These are phyloP conservation scores for Gobio gobio DNA, from an alignment of 2,113 vertebrate species.

Conservation along the genomic window DNA sequence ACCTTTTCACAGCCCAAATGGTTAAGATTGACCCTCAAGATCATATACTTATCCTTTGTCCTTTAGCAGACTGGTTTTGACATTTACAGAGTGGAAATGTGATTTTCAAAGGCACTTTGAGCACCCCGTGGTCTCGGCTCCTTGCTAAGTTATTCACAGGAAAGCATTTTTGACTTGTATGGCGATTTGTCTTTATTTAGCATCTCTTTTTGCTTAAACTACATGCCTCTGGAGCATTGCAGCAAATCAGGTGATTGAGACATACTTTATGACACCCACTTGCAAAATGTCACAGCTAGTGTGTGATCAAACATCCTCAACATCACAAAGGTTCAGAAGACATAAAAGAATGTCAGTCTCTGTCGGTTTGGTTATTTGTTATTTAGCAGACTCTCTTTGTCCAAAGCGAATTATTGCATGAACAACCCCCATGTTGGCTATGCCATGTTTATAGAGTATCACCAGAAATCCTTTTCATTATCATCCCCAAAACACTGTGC, in stretches of 20 bases:
- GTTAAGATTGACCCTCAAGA: conserved; percentile 49
- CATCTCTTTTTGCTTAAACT: conserved; percentile 12
- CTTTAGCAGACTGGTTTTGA: conserved; percentile 53
- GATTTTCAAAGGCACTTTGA: conserved; percentile 45
- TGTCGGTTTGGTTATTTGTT: conserved; percentile 8
- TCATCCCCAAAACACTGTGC: background rate
- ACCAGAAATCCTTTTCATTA: conserved; percentile 21
- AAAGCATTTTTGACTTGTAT: conserved; percentile 42
- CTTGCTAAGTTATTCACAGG: conserved; percentile 32
- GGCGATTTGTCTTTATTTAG: conserved; percentile 47
- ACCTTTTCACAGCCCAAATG: conserved; percentile 40
- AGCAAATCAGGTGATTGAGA: background rate
- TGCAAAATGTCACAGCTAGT: conserved; percentile 14
- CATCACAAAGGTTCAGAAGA: background rate
- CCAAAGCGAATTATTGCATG: background rate
- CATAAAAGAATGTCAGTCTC: background rate
- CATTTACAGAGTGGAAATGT: conserved; percentile 53
- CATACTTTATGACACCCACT: background rate
- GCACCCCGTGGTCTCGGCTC: conserved; percentile 23
- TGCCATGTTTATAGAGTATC: background rate
- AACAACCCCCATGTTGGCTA: background rate
- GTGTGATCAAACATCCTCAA: conserved; percentile 18
- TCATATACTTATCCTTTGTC: conserved; percentile 40
- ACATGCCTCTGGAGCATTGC: background rate
- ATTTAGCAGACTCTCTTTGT: conserved; percentile 4